Conservation (phyloP, 2,113 vertebrate genomes). For the Aptenodytes forsteri region DNA sequence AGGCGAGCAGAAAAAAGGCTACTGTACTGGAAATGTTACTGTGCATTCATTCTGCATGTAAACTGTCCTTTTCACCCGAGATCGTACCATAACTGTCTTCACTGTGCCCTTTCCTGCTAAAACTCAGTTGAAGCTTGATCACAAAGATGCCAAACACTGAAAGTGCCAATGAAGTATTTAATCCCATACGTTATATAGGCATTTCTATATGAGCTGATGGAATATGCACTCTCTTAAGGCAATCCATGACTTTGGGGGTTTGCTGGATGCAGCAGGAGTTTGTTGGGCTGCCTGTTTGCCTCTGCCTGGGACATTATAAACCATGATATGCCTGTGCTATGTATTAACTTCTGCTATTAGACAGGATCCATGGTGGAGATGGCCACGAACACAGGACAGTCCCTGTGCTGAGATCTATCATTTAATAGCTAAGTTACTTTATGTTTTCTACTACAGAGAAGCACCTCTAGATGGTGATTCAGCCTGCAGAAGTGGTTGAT, state of each 20-base stretch:
- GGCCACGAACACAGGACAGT: background rate
- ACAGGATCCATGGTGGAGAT: background rate
- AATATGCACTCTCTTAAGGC: background rate
- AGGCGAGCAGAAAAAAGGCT: background rate
- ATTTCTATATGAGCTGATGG: background rate
- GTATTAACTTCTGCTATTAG: background rate
- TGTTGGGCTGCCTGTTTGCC: background rate
- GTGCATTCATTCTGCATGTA: background rate
- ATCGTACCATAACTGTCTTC: background rate
- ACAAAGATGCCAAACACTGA: background rate
- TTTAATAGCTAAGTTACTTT: background rate
- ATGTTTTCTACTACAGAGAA: background rate
- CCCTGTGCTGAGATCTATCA: background rate
- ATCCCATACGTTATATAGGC: background rate
- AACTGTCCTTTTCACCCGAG: background rate
- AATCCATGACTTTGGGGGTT: background rate
- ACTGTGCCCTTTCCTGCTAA: background rate
- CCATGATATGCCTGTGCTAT: background rate
- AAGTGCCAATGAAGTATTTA: background rate
- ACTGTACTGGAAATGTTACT: background rate
- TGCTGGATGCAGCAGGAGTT: background rate
- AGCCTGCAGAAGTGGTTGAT: background rate
- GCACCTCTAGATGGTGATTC: background rate
- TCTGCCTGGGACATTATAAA: background rate
- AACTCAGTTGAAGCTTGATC: background rate